These are phyloP conservation scores for Polyodon spathula DNA, from an alignment of 2,113 vertebrate species.

Conservation along the genomic window DNA sequence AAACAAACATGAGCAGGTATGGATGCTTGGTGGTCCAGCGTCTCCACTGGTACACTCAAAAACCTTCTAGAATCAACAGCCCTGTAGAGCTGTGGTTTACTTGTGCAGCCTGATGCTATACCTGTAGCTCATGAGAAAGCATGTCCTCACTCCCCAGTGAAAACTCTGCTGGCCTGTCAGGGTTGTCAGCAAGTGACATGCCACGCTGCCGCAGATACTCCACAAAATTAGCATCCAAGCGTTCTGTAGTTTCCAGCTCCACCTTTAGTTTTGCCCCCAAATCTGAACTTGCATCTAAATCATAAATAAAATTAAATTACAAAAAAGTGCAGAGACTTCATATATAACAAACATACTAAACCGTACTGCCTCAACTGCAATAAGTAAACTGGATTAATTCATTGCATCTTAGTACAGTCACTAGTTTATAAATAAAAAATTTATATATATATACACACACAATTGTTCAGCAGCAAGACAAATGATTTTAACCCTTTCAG, in stretches of 20 bases:
- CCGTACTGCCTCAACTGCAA: no score
- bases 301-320: neutral
- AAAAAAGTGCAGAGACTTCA: neutral
- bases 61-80: no score
- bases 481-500: no score
- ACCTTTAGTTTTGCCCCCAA: conserved; percentile 52
- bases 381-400: no score
- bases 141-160: conserved; percentile 56
- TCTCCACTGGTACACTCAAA: no score
- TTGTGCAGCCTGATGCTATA: no score
- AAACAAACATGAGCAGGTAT: no score
- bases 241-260: conserved; percentile 46
- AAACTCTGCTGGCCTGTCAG: conserved; percentile 50
- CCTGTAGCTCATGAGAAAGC: conserved; percentile 73
- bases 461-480: no score
- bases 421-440: no score
- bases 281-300: conserved; percentile 58
- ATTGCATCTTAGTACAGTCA: no score
- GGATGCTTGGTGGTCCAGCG: no score
- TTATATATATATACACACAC: no score
- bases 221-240: conserved; percentile 48
- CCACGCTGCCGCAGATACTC: conserved; percentile 49
- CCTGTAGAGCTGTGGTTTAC: neutral
- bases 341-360: neutral
- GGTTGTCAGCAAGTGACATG: conserved; percentile 46